Evolutionary conservation across 2,888 invertebrate genomes (phyloP).

Genomic region (Agrochola circellaris): DNA sequence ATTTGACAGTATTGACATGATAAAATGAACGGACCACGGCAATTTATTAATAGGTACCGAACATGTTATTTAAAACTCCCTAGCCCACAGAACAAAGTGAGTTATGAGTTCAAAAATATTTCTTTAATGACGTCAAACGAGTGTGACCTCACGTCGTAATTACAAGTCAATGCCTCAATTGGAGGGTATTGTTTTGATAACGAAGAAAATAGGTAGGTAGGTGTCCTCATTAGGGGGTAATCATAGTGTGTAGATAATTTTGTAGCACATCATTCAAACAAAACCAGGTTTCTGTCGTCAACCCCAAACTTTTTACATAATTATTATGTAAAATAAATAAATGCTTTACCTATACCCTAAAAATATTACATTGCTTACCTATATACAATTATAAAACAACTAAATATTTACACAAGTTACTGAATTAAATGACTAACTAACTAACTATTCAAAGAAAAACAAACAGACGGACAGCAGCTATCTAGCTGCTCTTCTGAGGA

Average conservation of each 20-base stretch:
- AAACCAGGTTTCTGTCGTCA: neutral
- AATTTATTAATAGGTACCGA: neutral
- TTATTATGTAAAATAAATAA: neutral
- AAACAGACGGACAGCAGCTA: too few species aligned
- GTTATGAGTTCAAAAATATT: slow-evolving; percentile 7
- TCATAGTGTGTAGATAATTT: neutral
- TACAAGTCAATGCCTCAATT: slow-evolving; percentile 7
- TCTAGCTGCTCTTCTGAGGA: too few species aligned
- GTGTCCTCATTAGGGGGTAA: neutral
- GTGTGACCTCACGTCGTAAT: slow-evolving; percentile 6
- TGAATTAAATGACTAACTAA: too few species aligned
- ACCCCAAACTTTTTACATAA: neutral
- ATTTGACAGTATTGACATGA: neutral
- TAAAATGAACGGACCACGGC: neutral
- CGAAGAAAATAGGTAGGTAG: neutral
- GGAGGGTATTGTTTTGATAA: slow-evolving; percentile 18
- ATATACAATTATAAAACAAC: too few species aligned
- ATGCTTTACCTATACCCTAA: too few species aligned
- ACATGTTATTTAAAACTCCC: neutral
- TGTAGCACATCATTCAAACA: neutral
- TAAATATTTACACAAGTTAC: too few species aligned
- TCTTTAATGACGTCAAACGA: slow-evolving; percentile 22
- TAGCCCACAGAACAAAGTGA: neutral
- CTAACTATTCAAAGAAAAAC: too few species aligned
- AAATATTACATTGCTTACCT: too few species aligned